Percentiles rank a stretch among this genome's conserved stretches.
These are phyloP conservation scores for Terrapene triunguis DNA, from an alignment of 2,113 vertebrate species.

Conservation along the genomic window DNA sequence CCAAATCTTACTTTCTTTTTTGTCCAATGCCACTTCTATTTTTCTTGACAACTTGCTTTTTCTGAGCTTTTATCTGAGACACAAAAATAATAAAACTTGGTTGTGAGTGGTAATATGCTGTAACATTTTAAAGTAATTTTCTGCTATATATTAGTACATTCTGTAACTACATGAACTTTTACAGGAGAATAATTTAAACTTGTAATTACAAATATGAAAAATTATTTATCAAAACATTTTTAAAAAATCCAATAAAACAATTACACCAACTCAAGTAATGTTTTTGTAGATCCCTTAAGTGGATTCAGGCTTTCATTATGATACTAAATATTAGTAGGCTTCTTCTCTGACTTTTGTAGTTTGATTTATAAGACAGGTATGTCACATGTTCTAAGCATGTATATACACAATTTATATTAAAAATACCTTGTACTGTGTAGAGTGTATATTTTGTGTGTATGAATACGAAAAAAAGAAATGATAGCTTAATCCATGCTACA, in stretches of 20 bases:
- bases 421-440: neutral
- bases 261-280: neutral
- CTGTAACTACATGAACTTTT: neutral
- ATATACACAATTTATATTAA: neutral
- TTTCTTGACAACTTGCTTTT: constrained; percentile 37
- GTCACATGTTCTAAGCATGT: neutral
- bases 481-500: neutral
- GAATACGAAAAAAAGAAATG: neutral
- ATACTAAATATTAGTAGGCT: neutral
- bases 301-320: neutral
- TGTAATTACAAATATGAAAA: neutral
- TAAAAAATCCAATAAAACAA: neutral
- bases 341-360: neutral
- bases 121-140: neutral
- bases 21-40: constrained; percentile 15
- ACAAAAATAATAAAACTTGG: constrained; percentile 12
- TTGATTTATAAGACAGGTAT: neutral
- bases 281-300: neutral
- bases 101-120: neutral
- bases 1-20: constrained; percentile 57
- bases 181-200: neutral
- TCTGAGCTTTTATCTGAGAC: constrained; percentile 49
- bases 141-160: neutral
- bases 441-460: neutral
- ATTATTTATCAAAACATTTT: neutral